These are phyloP conservation scores for Monomorium pharaonis DNA, from an alignment of 1,140 invertebrate genomes.

Conservation along the genomic window DNA sequence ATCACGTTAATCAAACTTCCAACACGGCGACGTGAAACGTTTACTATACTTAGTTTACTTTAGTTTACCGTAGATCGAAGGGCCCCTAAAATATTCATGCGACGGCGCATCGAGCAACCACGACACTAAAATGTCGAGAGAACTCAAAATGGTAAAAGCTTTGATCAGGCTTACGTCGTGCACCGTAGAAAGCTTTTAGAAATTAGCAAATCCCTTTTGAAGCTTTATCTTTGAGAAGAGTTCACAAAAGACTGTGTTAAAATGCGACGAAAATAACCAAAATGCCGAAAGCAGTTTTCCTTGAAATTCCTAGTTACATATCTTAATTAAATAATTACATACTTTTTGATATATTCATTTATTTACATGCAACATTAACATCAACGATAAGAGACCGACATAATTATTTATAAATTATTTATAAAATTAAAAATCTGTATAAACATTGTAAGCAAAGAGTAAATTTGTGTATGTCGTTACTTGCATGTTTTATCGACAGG, in stretches of 20 bases:
- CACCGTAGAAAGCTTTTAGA: slow-evolving; percentile 44
- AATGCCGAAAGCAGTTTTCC: slow-evolving; percentile 10
- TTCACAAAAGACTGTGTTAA: slow-evolving; percentile 38
- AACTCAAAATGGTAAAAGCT: slow-evolving; percentile 51
- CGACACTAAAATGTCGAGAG: slow-evolving; percentile 46
- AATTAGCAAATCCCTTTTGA: slow-evolving; percentile 52
- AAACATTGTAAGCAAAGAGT: neutral
- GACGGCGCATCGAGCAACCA: slow-evolving; percentile 26
- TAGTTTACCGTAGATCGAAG: slow-evolving; percentile 46
- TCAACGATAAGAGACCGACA: neutral
- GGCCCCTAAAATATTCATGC: slow-evolving; percentile 47
- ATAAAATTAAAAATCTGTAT: neutral
- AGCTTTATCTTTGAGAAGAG: slow-evolving; percentile 49
- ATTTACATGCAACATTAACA: neutral
- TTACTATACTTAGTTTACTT: slow-evolving; percentile 50
- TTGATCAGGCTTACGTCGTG: slow-evolving; percentile 45
- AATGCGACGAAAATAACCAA: slow-evolving; percentile 12
- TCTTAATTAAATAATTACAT: neutral
- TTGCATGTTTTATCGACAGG: neutral
- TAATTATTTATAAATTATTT: neutral
- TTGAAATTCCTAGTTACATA: neutral
- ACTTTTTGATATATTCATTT: neutral
- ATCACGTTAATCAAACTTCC: slow-evolving; percentile 51
- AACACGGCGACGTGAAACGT: slow-evolving; percentile 31
- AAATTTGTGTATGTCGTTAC: neutral